These are phyloP conservation scores for Callyntrura guangdongensis DNA, from an alignment of 2,888 invertebrate genomes.

Conservation along the genomic window DNA sequence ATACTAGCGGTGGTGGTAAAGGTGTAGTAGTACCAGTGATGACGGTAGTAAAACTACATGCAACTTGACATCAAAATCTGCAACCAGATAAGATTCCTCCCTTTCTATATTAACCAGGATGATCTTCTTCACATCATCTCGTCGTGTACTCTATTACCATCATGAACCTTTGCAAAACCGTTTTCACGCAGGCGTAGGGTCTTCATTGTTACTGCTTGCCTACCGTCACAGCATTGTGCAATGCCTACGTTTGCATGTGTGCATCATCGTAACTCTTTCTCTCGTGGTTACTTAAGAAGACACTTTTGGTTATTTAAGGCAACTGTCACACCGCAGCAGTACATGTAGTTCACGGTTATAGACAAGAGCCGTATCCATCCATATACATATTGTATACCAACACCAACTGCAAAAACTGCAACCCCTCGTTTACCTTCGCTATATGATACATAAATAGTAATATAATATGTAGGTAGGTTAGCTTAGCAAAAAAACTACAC, in stretches of 20 bases:
- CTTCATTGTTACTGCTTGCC: not conserved
- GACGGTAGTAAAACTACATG: not conserved
- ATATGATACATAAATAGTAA: too few relatives aligned
- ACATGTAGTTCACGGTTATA: too few relatives aligned
- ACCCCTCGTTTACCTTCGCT: too few relatives aligned
- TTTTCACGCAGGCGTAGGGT: constrained; percentile 3
- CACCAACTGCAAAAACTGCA: too few relatives aligned
- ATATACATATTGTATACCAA: too few relatives aligned
- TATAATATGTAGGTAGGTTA: too few relatives aligned
- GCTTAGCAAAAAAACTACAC: too few relatives aligned
- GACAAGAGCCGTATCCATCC: too few relatives aligned
- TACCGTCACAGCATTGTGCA: not conserved
- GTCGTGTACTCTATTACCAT: not conserved
- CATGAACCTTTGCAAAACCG: constrained; percentile 44
- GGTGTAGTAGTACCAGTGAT: not conserved
- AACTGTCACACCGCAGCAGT: not conserved
- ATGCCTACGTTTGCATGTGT: not conserved
- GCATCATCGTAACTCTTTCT: not conserved
- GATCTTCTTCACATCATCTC: constrained; percentile 34
- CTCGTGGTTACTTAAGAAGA: constrained; percentile 44
- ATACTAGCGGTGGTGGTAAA: not conserved
- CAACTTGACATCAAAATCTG: not conserved
- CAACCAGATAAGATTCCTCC: not conserved
- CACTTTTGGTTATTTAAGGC: not conserved
- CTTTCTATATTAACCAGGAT: not conserved